Conservation (phyloP, 2,797 vertebrate genomes). For the Botia almorhae region DNA sequence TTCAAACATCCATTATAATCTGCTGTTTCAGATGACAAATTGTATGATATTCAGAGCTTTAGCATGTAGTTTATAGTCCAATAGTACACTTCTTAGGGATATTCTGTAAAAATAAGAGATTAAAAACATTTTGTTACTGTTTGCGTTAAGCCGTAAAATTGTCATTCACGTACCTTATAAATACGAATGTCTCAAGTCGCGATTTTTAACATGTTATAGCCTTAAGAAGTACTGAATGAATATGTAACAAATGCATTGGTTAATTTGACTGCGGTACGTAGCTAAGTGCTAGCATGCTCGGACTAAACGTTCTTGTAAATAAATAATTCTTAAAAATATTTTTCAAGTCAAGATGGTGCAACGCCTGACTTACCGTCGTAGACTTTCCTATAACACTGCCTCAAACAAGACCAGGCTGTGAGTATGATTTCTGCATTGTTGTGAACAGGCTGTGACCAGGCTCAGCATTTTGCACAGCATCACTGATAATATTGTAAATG, state of each 20-base stretch:
- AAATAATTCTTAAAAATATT: neutral
- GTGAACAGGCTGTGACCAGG: neutral
- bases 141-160: neutral
- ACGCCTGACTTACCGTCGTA: slow-evolving; percentile 96
- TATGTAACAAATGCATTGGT: neutral
- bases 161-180: neutral
- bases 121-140: neutral
- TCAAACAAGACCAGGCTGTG: slow-evolving; percentile 98
- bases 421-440: slow-evolving; percentile 67
- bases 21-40: neutral
- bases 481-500: neutral
- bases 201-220: neutral
- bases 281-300: neutral
- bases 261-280: neutral
- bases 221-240: neutral
- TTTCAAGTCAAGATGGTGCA: slow-evolving; percentile 89
- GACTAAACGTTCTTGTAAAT: neutral
- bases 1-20: slow-evolving; percentile 74
- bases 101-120: neutral
- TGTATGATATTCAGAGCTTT: neutral
- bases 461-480: neutral
- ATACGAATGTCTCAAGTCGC: neutral
- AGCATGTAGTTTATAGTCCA: fast-evolving
- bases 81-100: neutral
- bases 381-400: slow-evolving; percentile 98